phyloP scores from a whole-genome alignment of 2,888 invertebrate genomes.

The Venusia cambrica region DNA sequence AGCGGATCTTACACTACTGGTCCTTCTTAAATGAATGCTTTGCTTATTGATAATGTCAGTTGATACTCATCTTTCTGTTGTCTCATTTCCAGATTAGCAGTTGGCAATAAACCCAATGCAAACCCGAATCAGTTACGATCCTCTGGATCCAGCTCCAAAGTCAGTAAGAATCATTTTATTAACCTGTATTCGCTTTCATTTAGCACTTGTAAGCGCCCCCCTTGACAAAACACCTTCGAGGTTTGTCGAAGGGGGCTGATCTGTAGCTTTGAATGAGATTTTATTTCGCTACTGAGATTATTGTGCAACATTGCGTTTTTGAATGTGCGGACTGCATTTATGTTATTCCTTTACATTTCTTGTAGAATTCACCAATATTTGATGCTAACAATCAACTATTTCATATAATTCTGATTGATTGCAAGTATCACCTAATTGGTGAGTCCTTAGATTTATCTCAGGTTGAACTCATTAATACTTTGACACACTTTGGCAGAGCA shows the following conservation, averaged over 20 bases:
- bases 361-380: conserved; percentile 9
- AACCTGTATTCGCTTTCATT: conserved; percentile 64
- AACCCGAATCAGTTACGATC: conserved; percentile 80
- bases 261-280: conserved; percentile 21
- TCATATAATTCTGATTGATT: conserved; percentile 2
- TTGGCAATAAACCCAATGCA: conserved; percentile 72
- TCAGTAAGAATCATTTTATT: conserved; percentile 96
- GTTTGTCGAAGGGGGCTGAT: conserved; percentile 10
- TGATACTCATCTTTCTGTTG: too few species aligned
- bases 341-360: conserved; percentile 8
- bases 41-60: too few species aligned
- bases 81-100: conserved; percentile 79
- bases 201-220: conserved; percentile 41
- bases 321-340: conserved; percentile 8
- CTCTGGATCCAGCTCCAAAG: conserved; percentile 92
- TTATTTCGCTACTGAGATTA: conserved; percentile 16
- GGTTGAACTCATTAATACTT: too few species aligned
- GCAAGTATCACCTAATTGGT: too few species aligned
- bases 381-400: conserved; percentile 4
- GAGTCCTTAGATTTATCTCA: too few species aligned
- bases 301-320: conserved; percentile 14
- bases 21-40: too few species aligned
- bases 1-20: too few species aligned
- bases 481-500: too few species aligned
- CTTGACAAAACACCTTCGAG: conserved; percentile 5